Percentiles rank a stretch among this genome's conserved stretches.
phyloP scores from a whole-genome alignment of 1,140 invertebrate genomes.

The Drosophila novamexicana region DNA sequence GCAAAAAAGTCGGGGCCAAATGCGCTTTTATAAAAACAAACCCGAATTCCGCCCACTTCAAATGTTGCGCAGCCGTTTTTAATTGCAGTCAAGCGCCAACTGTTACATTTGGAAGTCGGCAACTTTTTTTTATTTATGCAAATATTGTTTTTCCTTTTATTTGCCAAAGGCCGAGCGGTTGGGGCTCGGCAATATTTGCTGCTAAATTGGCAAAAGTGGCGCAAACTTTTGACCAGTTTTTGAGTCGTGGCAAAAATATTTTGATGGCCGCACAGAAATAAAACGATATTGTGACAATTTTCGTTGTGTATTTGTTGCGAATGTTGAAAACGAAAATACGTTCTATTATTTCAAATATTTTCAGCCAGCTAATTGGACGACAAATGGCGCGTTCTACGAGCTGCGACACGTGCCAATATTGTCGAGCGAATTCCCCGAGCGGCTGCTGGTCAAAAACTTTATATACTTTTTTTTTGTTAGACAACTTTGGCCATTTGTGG shows the following conservation, averaged over 20 bases:
- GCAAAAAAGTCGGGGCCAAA: conserved; percentile 42
- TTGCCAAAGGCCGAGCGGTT: not conserved
- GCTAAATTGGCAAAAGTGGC: conserved; percentile 64
- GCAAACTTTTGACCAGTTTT: conserved; percentile 42
- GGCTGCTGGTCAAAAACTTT: conserved; percentile 10
- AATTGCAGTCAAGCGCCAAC: conserved; percentile 71
- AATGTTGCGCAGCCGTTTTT: conserved; percentile 64
- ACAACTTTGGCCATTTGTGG: conserved; percentile 57
- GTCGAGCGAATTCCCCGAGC: conserved; percentile 23
- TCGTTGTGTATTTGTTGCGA: conserved; percentile 28
- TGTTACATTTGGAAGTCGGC: conserved; percentile 64
- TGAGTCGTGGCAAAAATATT: conserved; percentile 23
- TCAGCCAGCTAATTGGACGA: conserved; percentile 53
- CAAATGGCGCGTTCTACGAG: conserved; percentile 19
- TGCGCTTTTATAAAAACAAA: conserved; percentile 37
- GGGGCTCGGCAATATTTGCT: conserved; percentile 57
- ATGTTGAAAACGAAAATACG: conserved; percentile 29
- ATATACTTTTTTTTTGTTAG: conserved; percentile 1
- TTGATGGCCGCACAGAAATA: conserved; percentile 56
- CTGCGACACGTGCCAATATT: conserved; percentile 33
- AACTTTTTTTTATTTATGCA: conserved; percentile 81
- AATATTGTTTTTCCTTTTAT: conserved; percentile 53
- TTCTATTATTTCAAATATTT: conserved; percentile 23
- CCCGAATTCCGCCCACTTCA: conserved; percentile 3
- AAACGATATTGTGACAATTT: conserved; percentile 77